Conservation (phyloP, 2,797 vertebrate genomes). For the Neomorphus geoffroyi region DNA sequence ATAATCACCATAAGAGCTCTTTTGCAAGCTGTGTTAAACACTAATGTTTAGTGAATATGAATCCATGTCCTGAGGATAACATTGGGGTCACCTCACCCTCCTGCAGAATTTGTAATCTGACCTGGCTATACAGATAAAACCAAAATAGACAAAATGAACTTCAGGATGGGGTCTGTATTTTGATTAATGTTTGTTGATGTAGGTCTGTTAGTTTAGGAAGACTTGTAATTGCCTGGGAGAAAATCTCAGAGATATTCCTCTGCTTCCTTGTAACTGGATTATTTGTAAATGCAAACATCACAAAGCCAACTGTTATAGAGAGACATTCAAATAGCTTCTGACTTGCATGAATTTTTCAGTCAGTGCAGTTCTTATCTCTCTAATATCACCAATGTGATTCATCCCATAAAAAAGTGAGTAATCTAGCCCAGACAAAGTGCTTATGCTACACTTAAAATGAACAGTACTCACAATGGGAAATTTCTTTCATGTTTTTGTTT, state of each 20-base stretch:
- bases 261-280: not conserved
- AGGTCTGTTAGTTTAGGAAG: not conserved
- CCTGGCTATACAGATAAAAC: not conserved
- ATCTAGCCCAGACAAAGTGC: not conserved
- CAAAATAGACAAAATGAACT: not conserved
- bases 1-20: not conserved
- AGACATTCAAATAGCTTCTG: not conserved
- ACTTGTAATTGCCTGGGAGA: not conserved
- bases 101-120: not conserved
- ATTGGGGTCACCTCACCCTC: not conserved
- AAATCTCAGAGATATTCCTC: not conserved
- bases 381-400: not conserved
- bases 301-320: not conserved
- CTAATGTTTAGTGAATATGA: not conserved
- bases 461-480: not conserved
- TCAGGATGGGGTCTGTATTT: not conserved
- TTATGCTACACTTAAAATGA: not conserved
- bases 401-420: not conserved
- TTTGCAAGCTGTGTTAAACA: not conserved
- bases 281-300: not conserved
- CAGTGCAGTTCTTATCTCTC: not conserved
- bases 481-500: not conserved
- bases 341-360: not conserved
- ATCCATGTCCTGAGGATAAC: not conserved
- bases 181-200: not conserved